A percentile compares a stretch with the other conserved stretches of the same genome.
These are phyloP conservation scores for Phataginus tetradactyla DNA, from an alignment of 2,797 vertebrate genomes.

Conservation along the genomic window DNA sequence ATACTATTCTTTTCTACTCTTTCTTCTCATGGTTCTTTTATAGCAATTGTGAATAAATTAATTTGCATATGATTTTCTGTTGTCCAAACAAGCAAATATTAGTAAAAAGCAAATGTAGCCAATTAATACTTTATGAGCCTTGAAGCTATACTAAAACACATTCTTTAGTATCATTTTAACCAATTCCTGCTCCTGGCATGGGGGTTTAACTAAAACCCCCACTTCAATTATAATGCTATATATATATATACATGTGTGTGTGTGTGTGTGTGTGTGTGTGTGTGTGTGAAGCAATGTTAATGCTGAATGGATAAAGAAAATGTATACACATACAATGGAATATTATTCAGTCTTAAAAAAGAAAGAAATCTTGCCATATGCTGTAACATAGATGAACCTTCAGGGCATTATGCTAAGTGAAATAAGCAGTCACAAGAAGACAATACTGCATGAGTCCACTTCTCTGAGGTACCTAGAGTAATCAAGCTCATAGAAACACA, in stretches of 20 bases:
- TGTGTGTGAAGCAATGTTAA: neutral
- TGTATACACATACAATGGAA: neutral
- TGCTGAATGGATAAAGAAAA: neutral
- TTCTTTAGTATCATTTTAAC: neutral
- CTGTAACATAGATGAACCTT: neutral
- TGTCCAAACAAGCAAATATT: constrained; percentile 1
- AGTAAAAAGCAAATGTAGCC: neutral
- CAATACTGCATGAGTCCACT: neutral
- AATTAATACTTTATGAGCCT: constrained; percentile 38
- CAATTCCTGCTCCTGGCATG: constrained; percentile 4
- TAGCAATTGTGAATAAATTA: constrained; percentile 34
- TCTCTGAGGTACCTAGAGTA: neutral
- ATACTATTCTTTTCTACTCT: constrained; percentile 12
- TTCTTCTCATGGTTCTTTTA: neutral
- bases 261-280: too few species aligned
- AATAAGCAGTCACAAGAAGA: constrained; percentile 10
- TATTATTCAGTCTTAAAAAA: neutral
- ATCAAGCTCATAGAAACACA: neutral
- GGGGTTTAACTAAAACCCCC: neutral
- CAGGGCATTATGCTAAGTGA: neutral
- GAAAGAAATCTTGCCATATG: neutral
- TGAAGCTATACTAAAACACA: neutral
- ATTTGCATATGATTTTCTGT: constrained; percentile 8
- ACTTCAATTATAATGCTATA: neutral
- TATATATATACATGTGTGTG: too few species aligned